These are phyloP conservation scores for Xiphophorus couchianus DNA, from an alignment of 2,113 vertebrate genomes.

Conservation along the genomic window DNA sequence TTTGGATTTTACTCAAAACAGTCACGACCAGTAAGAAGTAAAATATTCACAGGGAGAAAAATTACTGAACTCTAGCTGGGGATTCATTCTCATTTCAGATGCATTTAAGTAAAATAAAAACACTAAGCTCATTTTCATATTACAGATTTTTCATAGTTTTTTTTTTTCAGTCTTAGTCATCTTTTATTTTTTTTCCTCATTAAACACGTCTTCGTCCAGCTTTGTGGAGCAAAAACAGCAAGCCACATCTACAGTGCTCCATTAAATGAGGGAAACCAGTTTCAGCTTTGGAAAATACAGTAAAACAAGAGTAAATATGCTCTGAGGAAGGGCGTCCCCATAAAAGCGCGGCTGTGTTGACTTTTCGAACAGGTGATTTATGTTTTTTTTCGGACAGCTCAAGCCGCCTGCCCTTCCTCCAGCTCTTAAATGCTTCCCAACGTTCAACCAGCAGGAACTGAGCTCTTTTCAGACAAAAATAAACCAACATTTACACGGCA, in stretches of 20 bases:
- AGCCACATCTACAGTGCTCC: slow-evolving; percentile 28
- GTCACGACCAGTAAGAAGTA: slow-evolving; percentile 64
- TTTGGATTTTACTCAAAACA: slow-evolving; percentile 63
- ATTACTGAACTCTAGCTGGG: slow-evolving; percentile 10
- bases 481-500: slow-evolving; percentile 17
- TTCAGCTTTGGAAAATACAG: slow-evolving; percentile 10
- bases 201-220: not conserved
- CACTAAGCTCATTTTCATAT: not conserved
- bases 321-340: slow-evolving; percentile 1
- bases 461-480: slow-evolving; percentile 11
- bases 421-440: slow-evolving; percentile 7
- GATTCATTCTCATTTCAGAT: not conserved
- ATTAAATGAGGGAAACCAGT: slow-evolving; percentile 25
- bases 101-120: not conserved
- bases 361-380: not conserved
- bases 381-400: not conserved
- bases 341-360: not conserved
- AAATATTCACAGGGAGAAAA: slow-evolving; percentile 38
- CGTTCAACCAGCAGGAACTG: slow-evolving; percentile 15
- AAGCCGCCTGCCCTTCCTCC: slow-evolving; percentile 7
- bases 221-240: slow-evolving; percentile 6
- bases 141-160: not conserved
- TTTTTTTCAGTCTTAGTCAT: slow-evolving; percentile 7
- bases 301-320: slow-evolving; percentile 7
- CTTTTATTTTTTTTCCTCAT: not conserved